Base-by-base conservation (phyloP, 2,113 vertebrate species). In the Petrocephalus microphthalmus region DNA sequence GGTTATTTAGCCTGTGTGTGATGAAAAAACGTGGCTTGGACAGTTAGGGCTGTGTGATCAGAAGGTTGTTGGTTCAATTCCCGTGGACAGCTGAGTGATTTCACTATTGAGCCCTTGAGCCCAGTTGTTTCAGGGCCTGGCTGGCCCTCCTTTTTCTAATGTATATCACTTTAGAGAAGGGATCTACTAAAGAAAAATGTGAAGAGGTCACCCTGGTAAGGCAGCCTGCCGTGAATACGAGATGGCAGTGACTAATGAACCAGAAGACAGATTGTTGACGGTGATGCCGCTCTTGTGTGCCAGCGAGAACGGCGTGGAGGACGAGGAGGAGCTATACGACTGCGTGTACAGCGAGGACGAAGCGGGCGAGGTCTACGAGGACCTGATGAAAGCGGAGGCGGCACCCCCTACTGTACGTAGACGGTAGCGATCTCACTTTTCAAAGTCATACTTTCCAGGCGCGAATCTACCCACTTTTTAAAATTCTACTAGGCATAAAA, bases 291-390 rank as follows among this genome's bases (percentile, higher is more conserved):
- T 71, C 15, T 78, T 78, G 33, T 78, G 7, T 71, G 42, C 3
- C 19, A 99, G 98, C 92, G 97, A 98, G 92, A 96, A 95, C 8
- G 94, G 87, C 33, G 94, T 91, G 17, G 97, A 96, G 11, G 93
- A 94, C 0, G 97, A 97, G 87, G 98, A 98, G 0, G 96, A 96
- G 0, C 91, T 98, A 86, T 99, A 98, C 1, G 96, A 97, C 86
- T 96, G 94, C 0, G 96, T 98, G 2, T 98, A 97, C 2, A 96
- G 95, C 0, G 96, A 97, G 37, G 95, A 97, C 13, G 97, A 97
- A 91, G 95, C 96, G 0, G 97, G 95, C 1, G 97, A 98, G 90
- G 97, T 98, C 83, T 98, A 99, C n/a, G 98, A 98, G 93, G 97
- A 98, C 92, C 91, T 99, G 1, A 98, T 99, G 98, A 98, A 96